These are phyloP conservation scores for Hydrozoanthus gracilis DNA, from an alignment of 92 coral and sea anemone genomes.

Conservation along the genomic window DNA sequence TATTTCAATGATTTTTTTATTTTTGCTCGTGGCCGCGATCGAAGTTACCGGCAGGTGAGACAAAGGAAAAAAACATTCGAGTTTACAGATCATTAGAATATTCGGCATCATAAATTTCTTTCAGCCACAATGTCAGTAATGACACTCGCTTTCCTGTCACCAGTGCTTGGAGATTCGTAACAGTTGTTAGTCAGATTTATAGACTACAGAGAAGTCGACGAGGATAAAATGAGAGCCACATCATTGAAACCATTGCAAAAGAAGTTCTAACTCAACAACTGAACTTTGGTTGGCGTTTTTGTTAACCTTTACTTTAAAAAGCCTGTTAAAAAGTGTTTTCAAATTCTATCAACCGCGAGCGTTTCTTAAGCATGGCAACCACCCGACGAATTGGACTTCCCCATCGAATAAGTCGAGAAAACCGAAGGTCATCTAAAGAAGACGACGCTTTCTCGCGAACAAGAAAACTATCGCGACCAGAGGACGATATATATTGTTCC, in stretches of 20 bases:
- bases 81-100: neutral
- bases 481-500: conserved; percentile 38
- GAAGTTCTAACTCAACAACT: neutral
- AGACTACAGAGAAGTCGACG: neutral
- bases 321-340: neutral
- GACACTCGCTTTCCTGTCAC: neutral
- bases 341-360: no score
- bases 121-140: no score
- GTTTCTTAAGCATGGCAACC: conserved; percentile 12
- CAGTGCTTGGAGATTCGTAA: neutral
- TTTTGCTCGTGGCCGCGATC: neutral
- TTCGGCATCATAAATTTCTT: neutral
- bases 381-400: conserved; percentile 42
- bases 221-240: neutral
- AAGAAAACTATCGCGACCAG: conserved; percentile 30
- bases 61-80: neutral
- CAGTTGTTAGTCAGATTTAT: neutral
- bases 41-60: neutral
- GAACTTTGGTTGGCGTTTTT: neutral
- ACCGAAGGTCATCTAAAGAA: conserved; percentile 9
- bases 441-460: conserved; percentile 4
- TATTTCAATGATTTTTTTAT: neutral
- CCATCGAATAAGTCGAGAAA: conserved; percentile 19
- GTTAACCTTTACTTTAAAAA: neutral
- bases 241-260: neutral